Evolutionary conservation across 2,888 invertebrate genomes (phyloP).

Genomic region (Synanthedon vespiformis): DNA sequence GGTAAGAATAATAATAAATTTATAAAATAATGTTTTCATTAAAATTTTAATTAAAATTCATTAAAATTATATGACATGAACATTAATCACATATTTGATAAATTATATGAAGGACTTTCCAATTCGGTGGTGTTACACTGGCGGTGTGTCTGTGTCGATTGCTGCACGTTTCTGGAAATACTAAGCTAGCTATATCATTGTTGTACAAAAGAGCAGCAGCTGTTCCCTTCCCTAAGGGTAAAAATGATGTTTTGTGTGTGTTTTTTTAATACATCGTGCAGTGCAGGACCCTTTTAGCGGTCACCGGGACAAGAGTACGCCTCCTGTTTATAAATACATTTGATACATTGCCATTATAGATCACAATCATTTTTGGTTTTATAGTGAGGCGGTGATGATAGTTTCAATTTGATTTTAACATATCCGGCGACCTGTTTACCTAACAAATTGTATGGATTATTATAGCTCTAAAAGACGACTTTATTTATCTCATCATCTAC

Average conservation of each 20-base stretch:
- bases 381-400: too few species aligned
- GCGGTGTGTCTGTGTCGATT: constrained; percentile 49
- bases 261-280: constrained; percentile 34
- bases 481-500: too few species aligned
- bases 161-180: constrained; percentile 55
- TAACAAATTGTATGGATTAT: too few species aligned
- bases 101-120: constrained; percentile 13
- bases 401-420: too few species aligned
- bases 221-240: constrained; percentile 63
- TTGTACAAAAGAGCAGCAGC: constrained; percentile 60
- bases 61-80: too few species aligned
- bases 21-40: too few species aligned
- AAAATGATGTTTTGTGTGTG: constrained; percentile 60
- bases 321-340: constrained; percentile 25
- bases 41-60: too few species aligned
- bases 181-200: constrained; percentile 67
- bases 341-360: constrained; percentile 23
- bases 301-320: constrained; percentile 51
- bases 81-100: too few species aligned
- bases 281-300: constrained; percentile 53
- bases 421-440: too few species aligned
- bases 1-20: too few species aligned
- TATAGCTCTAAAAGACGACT: too few species aligned
- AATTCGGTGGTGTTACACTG: constrained; percentile 25
- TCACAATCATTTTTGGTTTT: too few species aligned